Base-by-base conservation (phyloP, 1,140 invertebrate species). In the Diuraphis noxia region DNA sequence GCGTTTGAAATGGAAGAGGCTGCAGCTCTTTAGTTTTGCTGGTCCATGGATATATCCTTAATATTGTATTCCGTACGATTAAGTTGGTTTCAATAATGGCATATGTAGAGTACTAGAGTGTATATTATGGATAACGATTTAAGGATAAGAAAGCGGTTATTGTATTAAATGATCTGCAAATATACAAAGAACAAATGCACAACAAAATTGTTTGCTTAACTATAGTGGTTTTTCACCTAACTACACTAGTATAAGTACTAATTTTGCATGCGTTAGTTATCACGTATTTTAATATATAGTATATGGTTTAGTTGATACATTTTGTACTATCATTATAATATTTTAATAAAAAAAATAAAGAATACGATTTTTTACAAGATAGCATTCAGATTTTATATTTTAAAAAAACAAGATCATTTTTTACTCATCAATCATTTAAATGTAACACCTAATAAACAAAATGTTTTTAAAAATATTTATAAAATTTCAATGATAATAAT, bases 51-150 rank as follows among this genome's bases (percentile, higher is more conserved):
- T 41, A 49, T 41, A 63, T 41, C 36, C 30, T 41, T 46, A 85
- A 41, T 41, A 88, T 88, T 88, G 87, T 41, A 88, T 88, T 88
- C 52, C 87, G 56, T 88, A 41, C 87, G 87, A 88, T 88, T 88
- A 88, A 88, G 36, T 56, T 25, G 52, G 56, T 88, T 30, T 72
- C 36, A 25, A 56, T 63, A 38, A 88, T 30, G 52, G 13, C 36
- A 41, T 88, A 88, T 34, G 52, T 41, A 41, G 2, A 88, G 13
- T 40, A 40, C 36, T 30, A 40, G 17, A 46, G 85, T 7, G 46
- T 88, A 25, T n/a, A 6, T 21, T 17, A 34, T n/a, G 52, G 87
- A 88, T 40, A 40, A 87, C 49, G 21, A 34, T 40, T 72, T 25
- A 40, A 19, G 36, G 13, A 88, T 88, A 88, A 88, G 38, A 88